These are phyloP conservation scores for Cichlasoma orientale DNA, from an alignment of 2,797 vertebrate species.

Conservation along the genomic window DNA sequence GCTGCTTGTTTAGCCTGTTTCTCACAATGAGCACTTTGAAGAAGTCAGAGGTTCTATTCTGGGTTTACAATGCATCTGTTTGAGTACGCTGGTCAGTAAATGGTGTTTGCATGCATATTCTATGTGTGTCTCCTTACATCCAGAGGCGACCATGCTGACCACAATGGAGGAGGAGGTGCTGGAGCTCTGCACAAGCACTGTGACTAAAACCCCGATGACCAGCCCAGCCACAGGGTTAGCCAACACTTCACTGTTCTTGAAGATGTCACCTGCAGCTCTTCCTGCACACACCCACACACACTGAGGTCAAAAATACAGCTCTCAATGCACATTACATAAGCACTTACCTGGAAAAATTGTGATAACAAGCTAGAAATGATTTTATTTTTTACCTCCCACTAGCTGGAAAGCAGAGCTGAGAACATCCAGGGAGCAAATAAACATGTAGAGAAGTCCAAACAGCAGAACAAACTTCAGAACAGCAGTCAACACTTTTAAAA, in stretches of 20 bases:
- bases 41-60: not conserved
- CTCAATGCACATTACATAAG: constrained; percentile 17
- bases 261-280: constrained; percentile 95
- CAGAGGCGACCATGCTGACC: constrained; percentile 99
- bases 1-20: not conserved
- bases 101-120: not conserved
- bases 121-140: constrained; percentile 80
- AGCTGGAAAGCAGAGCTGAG: constrained; percentile 97
- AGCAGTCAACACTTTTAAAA: constrained; percentile 78
- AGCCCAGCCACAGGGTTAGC: constrained; percentile 93
- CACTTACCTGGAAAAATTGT: not conserved
- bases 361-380: not conserved
- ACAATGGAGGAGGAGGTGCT: constrained; percentile 96
- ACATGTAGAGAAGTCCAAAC: constrained; percentile 91
- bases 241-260: constrained; percentile 90
- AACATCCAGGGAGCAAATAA: constrained; percentile 94
- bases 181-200: constrained; percentile 96
- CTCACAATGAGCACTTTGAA: not conserved
- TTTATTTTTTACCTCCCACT: constrained; percentile 88
- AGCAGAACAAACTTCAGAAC: constrained; percentile 82
- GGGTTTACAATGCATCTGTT: not conserved
- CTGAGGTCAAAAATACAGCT: constrained; percentile 19
- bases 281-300: constrained; percentile 72
- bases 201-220: constrained; percentile 96
- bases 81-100: not conserved